Percentiles rank a stretch among this genome's conserved stretches.
phyloP scores from a whole-genome alignment of 92 coral and sea anemone genomes.

The Actinernus sp. region DNA sequence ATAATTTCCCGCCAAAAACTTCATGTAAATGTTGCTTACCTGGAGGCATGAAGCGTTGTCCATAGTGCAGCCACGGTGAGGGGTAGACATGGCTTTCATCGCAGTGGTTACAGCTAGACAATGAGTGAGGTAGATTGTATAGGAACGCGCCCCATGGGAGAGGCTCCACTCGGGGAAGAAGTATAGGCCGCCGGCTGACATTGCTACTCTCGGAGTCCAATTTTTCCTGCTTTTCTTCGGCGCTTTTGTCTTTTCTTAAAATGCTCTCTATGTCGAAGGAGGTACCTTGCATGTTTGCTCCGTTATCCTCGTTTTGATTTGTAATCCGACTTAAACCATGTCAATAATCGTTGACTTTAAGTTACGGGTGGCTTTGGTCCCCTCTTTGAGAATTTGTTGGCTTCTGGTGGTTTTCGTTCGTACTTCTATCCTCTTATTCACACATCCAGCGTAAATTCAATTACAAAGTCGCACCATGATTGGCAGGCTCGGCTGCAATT shows the following conservation, averaged over 20 bases:
- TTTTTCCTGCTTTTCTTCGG: slow-evolving; percentile 16
- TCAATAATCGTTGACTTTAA: not conserved
- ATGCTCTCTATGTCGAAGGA: slow-evolving; percentile 80
- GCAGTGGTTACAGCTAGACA: slow-evolving; percentile 41
- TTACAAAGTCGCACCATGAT: slow-evolving; percentile 71
- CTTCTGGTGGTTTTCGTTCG: not conserved
- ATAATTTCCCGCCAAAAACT: slow-evolving; percentile 5
- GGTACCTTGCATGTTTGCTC: slow-evolving; percentile 68
- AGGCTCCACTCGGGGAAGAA: slow-evolving; percentile 79
- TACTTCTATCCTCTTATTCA: slow-evolving; percentile 60
- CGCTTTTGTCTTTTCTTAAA: slow-evolving; percentile 53
- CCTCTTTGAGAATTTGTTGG: not conserved
- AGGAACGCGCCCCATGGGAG: slow-evolving; percentile 48
- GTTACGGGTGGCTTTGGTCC: not conserved
- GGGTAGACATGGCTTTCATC: slow-evolving; percentile 40
- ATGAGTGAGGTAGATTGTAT: slow-evolving; percentile 43
- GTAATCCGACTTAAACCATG: slow-evolving; percentile 2
- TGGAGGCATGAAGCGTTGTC: slow-evolving; percentile 61
- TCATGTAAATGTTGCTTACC: slow-evolving; percentile 45
- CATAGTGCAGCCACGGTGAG: slow-evolving; percentile 67
- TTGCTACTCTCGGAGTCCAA: slow-evolving; percentile 9
- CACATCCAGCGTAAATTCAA: slow-evolving; percentile 86
- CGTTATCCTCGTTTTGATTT: not conserved
- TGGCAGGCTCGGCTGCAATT: slow-evolving; percentile 81
- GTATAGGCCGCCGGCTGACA: slow-evolving; percentile 71